phyloP scores from a whole-genome alignment of 2,888 invertebrate species.

The Notocelia uddmanniana region DNA sequence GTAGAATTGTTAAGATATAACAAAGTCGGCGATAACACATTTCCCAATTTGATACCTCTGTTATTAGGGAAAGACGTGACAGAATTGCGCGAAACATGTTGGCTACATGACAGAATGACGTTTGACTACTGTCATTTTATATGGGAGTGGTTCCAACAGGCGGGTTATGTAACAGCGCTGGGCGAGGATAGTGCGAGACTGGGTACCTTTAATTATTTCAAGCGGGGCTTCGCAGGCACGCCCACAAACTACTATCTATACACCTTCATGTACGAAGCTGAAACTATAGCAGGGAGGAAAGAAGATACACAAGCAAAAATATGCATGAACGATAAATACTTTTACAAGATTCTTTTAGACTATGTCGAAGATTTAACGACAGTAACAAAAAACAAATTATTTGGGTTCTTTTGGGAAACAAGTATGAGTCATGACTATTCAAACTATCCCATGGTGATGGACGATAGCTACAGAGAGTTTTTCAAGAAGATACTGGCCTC shows the following conservation, averaged over 20 bases:
- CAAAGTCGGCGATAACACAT: constrained; percentile 10
- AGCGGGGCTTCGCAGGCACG: not conserved
- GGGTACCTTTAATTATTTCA: not conserved
- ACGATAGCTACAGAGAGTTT: not conserved
- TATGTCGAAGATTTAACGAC: constrained; percentile 6
- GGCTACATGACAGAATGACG: not conserved
- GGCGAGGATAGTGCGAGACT: not conserved
- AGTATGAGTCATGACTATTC: not conserved
- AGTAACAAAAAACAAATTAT: not conserved
- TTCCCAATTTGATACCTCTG: constrained; percentile 3
- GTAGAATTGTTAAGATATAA: constrained; percentile 20
- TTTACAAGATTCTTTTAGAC: constrained; percentile 7
- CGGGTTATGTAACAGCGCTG: constrained; percentile 1
- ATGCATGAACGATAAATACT: constrained; percentile 13
- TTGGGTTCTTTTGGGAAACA: constrained; percentile 5
- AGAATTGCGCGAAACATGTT: not conserved
- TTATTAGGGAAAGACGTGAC: not conserved
- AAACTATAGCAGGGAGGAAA: not conserved
- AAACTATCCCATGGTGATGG: constrained; percentile 6
- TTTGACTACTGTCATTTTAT: constrained; percentile 20
- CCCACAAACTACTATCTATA: constrained; percentile 6
- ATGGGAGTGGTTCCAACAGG: constrained; percentile 7
- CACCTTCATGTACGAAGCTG: constrained; percentile 1
- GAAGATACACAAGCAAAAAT: not conserved
- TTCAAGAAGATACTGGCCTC: not conserved